Evolutionary conservation across 2,113 vertebrate genomes (phyloP).

Genomic region (Stomatorhinus ivindoensis): DNA sequence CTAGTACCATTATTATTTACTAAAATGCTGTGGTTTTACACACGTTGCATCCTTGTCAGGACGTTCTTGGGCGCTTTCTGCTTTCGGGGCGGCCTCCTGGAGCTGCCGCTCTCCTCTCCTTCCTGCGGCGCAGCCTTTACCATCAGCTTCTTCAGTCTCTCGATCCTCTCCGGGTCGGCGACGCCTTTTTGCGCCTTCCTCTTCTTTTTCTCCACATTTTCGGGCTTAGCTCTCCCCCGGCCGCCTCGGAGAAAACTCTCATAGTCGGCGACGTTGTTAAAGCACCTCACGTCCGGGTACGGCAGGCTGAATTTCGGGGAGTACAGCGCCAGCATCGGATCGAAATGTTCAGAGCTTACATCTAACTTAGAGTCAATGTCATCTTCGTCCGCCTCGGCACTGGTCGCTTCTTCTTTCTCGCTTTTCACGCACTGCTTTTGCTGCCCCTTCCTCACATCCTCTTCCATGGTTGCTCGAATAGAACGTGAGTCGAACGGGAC

Average conservation of each 20-base stretch:
- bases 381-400: neutral
- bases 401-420: slow-evolving; percentile 18
- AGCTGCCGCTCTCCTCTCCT: slow-evolving; percentile 45
- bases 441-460: slow-evolving; percentile 36
- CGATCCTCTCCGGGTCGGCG: slow-evolving; percentile 66
- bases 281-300: slow-evolving; percentile 72
- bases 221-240: slow-evolving; percentile 60
- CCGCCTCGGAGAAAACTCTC: slow-evolving; percentile 75
- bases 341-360: slow-evolving; percentile 74
- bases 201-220: slow-evolving; percentile 61
- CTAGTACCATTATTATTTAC: neutral
- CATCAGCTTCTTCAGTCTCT: slow-evolving; percentile 75
- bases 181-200: slow-evolving; percentile 51
- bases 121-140: slow-evolving; percentile 52
- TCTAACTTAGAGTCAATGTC: slow-evolving; percentile 47
- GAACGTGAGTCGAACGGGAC: slow-evolving; percentile 41
- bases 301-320: slow-evolving; percentile 66
- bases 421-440: slow-evolving; percentile 15
- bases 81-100: slow-evolving; percentile 29
- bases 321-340: slow-evolving; percentile 79
- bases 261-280: slow-evolving; percentile 86
- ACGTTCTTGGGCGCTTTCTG: slow-evolving; percentile 72
- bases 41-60: slow-evolving; percentile 85
- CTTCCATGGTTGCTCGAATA: slow-evolving; percentile 65
- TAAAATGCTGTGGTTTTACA: slow-evolving; percentile 29